These are phyloP conservation scores for Drosophila sp. DNA, from an alignment of 1,140 invertebrate genomes.

Conservation along the genomic window DNA sequence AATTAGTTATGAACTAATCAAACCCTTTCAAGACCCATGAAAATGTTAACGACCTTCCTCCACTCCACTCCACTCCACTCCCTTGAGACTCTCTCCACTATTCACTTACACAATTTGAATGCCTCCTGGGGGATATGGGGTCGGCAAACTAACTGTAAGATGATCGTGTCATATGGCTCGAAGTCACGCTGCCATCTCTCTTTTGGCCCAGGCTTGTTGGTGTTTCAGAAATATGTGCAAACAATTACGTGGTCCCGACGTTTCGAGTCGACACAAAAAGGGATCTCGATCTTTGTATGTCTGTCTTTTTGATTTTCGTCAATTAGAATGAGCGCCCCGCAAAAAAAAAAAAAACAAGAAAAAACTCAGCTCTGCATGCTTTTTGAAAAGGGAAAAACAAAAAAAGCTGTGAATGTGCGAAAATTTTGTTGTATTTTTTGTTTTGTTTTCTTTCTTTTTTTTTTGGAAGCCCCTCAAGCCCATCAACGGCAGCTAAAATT, in stretches of 20 bases:
- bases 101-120: neutral
- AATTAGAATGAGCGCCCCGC: conserved; percentile 69
- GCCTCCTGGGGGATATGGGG: neutral
- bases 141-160: neutral
- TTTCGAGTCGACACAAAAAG: conserved; percentile 21
- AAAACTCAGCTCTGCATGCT: neutral
- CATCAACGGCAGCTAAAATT: conserved; percentile 80
- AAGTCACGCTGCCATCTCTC: conserved; percentile 35
- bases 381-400: conserved; percentile 15
- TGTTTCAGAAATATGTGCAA: conserved; percentile 80
- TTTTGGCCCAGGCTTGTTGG: conserved; percentile 48
- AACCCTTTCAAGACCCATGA: too few species aligned
- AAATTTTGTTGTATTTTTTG: conserved; percentile 50
- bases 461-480: conserved; percentile 63
- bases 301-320: conserved; percentile 74
- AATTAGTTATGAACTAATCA: too few species aligned
- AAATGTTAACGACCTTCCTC: too few species aligned
- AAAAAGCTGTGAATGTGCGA: conserved; percentile 79
- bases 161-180: conserved; percentile 1
- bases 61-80: too few species aligned
- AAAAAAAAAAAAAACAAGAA: conserved; percentile 2
- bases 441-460: conserved; percentile 32
- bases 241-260: conserved; percentile 66
- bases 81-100: too few species aligned
- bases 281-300: conserved; percentile 51